Conservation (phyloP, 2,797 vertebrate genomes). For the Chromis chromis region DNA sequence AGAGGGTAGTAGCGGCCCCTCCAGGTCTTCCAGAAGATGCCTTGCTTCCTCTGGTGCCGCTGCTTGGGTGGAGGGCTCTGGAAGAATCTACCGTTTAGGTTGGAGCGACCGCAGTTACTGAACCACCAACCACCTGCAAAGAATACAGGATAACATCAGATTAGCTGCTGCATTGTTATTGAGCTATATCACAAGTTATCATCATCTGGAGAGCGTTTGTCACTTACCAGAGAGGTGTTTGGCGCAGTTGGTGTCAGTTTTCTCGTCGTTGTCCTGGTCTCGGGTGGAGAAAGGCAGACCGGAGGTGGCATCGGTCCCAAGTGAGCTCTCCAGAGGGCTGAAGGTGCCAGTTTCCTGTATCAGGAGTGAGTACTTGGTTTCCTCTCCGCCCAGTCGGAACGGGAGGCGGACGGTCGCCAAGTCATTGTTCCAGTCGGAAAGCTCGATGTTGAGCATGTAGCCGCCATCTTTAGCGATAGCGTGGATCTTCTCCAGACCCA, state of each 20-base stretch:
- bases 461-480: conserved; percentile 82
- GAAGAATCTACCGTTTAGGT: conserved; percentile 95
- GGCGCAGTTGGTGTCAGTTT: conserved; percentile 91
- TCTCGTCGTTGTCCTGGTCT: conserved; percentile 93
- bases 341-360: conserved; percentile 78
- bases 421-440: conserved; percentile 92
- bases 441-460: conserved; percentile 87
- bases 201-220: background rate
- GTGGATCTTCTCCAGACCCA: conserved; percentile 93
- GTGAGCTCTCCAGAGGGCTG: conserved; percentile 86
- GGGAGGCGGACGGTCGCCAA: conserved; percentile 81
- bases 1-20: conserved; percentile 94
- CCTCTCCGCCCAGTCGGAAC: conserved; percentile 87
- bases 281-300: conserved; percentile 92
- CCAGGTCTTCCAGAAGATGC: conserved; percentile 99
- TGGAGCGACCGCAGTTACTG: conserved; percentile 92
- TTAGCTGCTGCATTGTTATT: conserved; percentile 20
- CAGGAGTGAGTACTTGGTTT: conserved; percentile 89
- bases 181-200: background rate
- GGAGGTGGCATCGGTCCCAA: conserved; percentile 78
- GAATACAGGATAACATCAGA: background rate
- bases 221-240: conserved; percentile 91
- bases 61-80: conserved; percentile 91
- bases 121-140: conserved; percentile 96
- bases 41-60: conserved; percentile 92